A percentile compares a stretch with the other conserved stretches of the same genome.
These are phyloP conservation scores for Ceratitis capitata DNA, from an alignment of 1,140 invertebrate species.

Conservation along the genomic window DNA sequence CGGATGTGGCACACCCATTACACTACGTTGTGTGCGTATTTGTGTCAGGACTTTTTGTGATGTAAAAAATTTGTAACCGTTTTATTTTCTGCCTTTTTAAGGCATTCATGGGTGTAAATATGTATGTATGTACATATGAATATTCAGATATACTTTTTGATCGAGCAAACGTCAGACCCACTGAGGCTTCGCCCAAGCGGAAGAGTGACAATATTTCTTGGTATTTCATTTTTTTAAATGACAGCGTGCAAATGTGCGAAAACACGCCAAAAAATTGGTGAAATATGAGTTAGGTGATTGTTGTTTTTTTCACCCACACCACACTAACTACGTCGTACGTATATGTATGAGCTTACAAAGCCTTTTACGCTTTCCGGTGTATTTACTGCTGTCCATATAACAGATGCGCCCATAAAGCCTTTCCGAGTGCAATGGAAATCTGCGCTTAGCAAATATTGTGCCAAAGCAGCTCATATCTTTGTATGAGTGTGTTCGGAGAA, in stretches of 20 bases:
- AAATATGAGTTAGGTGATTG: background rate
- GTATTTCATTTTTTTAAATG: background rate
- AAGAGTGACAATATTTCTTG: conserved; percentile 27
- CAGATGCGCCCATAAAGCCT: background rate
- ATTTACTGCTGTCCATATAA: background rate
- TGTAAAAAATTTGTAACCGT: background rate
- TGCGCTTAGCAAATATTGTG: background rate
- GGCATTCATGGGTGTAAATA: background rate
- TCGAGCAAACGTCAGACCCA: background rate
- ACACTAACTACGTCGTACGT: too few relatives aligned
- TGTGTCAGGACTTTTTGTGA: background rate
- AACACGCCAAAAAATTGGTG: background rate
- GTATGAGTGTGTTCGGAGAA: background rate
- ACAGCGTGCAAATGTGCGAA: background rate
- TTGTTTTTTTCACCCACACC: background rate
- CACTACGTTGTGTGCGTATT: background rate
- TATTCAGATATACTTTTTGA: background rate
- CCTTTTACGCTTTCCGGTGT: background rate
- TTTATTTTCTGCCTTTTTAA: background rate
- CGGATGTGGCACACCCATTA: background rate
- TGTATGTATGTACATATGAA: background rate
- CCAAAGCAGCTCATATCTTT: background rate
- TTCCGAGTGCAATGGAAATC: background rate
- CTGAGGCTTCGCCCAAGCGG: background rate
- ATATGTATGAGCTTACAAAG: background rate